Conservation (phyloP, 2,888 invertebrate genomes). For the Exocentrus adspersus region DNA sequence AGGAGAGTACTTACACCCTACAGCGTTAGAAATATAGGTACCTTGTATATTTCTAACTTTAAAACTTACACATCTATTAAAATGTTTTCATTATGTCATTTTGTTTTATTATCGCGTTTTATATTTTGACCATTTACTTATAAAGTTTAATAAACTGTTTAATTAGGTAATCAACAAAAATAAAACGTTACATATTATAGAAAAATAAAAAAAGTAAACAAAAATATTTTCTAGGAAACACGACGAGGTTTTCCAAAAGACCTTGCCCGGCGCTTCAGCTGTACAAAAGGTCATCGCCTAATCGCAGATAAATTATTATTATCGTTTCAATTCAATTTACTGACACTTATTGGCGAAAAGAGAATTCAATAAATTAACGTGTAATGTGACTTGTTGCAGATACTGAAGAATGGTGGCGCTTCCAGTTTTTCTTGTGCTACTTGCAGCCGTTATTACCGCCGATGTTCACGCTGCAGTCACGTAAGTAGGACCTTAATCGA, state of each 20-base stretch:
- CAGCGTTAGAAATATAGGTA: too few relatives aligned
- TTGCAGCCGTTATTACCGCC: constrained; percentile 28
- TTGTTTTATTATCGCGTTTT: too few relatives aligned
- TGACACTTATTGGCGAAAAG: constrained; percentile 42
- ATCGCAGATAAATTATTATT: constrained; percentile 36
- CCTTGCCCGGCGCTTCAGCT: constrained; percentile 17
- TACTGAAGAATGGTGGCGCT: constrained; percentile 37
- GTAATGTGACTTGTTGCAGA: constrained; percentile 31
- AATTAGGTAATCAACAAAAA: constrained; percentile 19
- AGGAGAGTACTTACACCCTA: too few relatives aligned
- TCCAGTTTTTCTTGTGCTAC: constrained; percentile 34
- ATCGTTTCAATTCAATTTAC: constrained; percentile 39
- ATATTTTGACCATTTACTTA: too few relatives aligned
- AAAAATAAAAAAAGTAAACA: background rate
- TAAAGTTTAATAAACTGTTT: too few relatives aligned
- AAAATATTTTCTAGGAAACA: constrained; percentile 19
- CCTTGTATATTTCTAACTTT: too few relatives aligned
- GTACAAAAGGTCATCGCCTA: constrained; percentile 42
- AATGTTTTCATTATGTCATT: too few relatives aligned
- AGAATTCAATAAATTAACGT: constrained; percentile 25
- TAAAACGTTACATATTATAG: background rate
- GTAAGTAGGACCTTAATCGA: constrained; percentile 46
- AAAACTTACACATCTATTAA: too few relatives aligned
- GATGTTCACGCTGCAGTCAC: constrained; percentile 40
- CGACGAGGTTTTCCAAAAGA: constrained; percentile 23